Percentiles rank a stretch among this genome's conserved stretches.
These are phyloP conservation scores for Nemapogon koenigi DNA, from an alignment of 2,888 invertebrate genomes.

Conservation along the genomic window DNA sequence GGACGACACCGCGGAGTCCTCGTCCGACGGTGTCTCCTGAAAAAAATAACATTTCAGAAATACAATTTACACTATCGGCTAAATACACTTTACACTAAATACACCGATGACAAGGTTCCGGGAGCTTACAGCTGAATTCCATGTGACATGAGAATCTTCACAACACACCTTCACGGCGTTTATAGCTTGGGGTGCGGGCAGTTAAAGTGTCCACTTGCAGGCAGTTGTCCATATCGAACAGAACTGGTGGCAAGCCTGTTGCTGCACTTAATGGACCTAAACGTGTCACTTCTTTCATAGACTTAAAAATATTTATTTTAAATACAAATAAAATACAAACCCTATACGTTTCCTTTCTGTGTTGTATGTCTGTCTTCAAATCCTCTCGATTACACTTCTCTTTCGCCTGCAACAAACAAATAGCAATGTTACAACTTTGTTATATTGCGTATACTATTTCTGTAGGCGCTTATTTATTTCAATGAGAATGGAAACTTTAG, in stretches of 20 bases:
- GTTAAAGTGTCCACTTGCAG: no score
- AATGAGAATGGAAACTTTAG: no score
- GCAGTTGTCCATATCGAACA: no score
- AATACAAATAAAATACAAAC: constrained; percentile 25
- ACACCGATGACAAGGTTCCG: no score
- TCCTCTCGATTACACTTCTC: constrained; percentile 51
- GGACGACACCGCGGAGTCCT: constrained; percentile 72
- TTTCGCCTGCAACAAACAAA: constrained; percentile 49
- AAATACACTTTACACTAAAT: no score
- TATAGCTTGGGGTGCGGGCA: no score
- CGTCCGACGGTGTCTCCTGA: constrained; percentile 64
- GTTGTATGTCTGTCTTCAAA: constrained; percentile 57
- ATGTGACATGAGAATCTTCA: no score
- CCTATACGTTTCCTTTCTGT: constrained; percentile 57
- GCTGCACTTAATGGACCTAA: no score
- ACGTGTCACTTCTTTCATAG: no score
- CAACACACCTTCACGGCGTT: no score
- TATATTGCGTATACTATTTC: not conserved
- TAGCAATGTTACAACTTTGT: constrained; percentile 11
- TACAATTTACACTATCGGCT: not conserved
- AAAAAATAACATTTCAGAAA: constrained; percentile 7
- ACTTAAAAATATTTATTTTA: not conserved
- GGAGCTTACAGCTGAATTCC: no score
- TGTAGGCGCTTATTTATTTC: not conserved
- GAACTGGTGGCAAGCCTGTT: no score